phyloP scores from a whole-genome alignment of 2,888 invertebrate genomes.

The Rhagium mordax region DNA sequence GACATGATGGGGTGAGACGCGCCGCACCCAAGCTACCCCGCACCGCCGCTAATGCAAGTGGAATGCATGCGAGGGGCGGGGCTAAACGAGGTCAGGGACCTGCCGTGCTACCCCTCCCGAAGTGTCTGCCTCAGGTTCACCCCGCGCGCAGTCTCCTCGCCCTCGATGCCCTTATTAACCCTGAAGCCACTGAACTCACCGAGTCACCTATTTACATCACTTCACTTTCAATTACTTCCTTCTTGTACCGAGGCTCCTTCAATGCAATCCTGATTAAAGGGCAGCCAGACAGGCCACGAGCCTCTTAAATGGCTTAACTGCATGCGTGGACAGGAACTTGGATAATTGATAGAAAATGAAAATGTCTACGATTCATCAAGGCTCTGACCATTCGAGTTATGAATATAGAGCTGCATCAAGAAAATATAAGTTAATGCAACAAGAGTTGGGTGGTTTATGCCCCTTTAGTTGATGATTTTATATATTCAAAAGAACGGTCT shows the following conservation, averaged over 20 bases:
- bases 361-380: slow-evolving; percentile 17
- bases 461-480: too few relatives aligned
- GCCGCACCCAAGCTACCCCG: slow-evolving; percentile 25
- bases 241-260: slow-evolving; percentile 40
- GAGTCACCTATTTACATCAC: slow-evolving; percentile 63
- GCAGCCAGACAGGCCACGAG: slow-evolving; percentile 30
- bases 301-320: slow-evolving; percentile 21
- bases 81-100: slow-evolving; percentile 74
- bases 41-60: slow-evolving; percentile 57
- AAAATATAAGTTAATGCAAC: too few relatives aligned
- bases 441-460: too few relatives aligned
- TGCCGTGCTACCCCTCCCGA: slow-evolving; percentile 58
- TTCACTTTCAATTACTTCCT: slow-evolving; percentile 61
- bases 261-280: slow-evolving; percentile 30
- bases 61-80: slow-evolving; percentile 70
- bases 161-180: slow-evolving; percentile 60
- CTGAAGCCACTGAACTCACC: slow-evolving; percentile 63
- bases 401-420: too few relatives aligned
- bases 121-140: slow-evolving; percentile 39
- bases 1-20: slow-evolving; percentile 25
- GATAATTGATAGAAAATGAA: slow-evolving; percentile 21
- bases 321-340: slow-evolving; percentile 22
- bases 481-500: too few relatives aligned
- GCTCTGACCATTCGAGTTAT: neutral
- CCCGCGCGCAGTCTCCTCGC: slow-evolving; percentile 41